Percentiles rank a stretch among this genome's conserved stretches.
These are phyloP conservation scores for Patiria pectinifera DNA, from an alignment of 53 echinoderm and acorn worm species.

Conservation along the genomic window DNA sequence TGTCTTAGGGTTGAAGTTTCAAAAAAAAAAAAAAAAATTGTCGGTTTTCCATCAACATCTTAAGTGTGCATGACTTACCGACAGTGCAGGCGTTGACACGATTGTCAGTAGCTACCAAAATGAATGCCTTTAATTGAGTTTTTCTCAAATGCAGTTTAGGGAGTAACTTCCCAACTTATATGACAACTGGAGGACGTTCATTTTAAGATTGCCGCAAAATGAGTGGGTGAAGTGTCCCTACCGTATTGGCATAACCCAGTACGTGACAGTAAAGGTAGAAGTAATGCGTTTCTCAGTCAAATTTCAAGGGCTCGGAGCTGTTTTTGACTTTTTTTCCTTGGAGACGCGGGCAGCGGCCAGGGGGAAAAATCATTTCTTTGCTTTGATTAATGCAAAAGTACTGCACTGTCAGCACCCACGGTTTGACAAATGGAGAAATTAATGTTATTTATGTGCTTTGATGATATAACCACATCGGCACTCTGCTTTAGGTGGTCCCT, in stretches of 20 bases:
- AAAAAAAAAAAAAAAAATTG: not conserved
- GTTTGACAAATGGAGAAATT: conserved; percentile 43
- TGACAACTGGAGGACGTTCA: conserved; percentile 21
- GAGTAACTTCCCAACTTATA: conserved; percentile 19
- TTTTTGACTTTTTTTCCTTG: not conserved
- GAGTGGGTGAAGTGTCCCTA: conserved; percentile 15
- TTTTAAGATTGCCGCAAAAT: conserved; percentile 13
- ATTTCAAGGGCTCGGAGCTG: conserved; percentile 43
- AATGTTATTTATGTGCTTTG: conserved; percentile 28
- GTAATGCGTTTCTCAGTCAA: conserved; percentile 23
- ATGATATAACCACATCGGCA: conserved; percentile 11
- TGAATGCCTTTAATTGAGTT: conserved; percentile 23
- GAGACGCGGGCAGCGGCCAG: not conserved
- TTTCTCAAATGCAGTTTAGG: not conserved
- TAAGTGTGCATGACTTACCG: not conserved
- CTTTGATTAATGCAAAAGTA: conserved; percentile 50
- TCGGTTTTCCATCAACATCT: not conserved
- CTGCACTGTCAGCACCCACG: conserved; percentile 18
- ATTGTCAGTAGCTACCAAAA: not conserved
- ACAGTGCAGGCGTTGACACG: not conserved
- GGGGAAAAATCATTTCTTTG: not conserved
- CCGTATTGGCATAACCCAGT: conserved; percentile 51
- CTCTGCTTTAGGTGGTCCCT: not conserved
- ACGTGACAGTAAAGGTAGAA: conserved; percentile 25
- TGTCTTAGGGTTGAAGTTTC: not conserved